phyloP scores from a whole-genome alignment of 2,888 invertebrate species.

The Koerneria pararmatus region DNA sequence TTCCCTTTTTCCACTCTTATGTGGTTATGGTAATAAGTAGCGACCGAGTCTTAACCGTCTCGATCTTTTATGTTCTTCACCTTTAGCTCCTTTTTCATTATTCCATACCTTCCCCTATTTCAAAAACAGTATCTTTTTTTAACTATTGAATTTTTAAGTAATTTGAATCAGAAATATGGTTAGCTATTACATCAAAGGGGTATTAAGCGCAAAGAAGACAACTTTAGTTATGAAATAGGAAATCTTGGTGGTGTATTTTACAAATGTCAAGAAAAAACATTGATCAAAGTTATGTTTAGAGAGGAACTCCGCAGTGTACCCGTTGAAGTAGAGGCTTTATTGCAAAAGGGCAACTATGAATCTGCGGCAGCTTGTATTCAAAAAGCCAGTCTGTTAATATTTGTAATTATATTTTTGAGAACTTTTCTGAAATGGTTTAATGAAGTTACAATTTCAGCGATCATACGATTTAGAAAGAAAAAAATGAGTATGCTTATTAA shows the following conservation, averaged over 20 bases:
- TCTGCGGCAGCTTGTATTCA: conserved; percentile 26
- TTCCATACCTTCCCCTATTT: no score
- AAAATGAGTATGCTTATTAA: no score
- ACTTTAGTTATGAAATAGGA: background rate
- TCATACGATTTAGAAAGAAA: background rate
- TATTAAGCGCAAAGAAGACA: background rate
- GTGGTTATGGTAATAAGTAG: no score
- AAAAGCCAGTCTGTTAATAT: conserved; percentile 22
- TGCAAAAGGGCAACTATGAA: conserved; percentile 22
- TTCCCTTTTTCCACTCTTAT: no score
- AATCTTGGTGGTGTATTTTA: background rate
- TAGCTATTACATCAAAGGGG: background rate
- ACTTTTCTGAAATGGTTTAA: conserved; percentile 1
- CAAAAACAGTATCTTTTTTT: conserved; percentile 7
- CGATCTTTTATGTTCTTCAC: no score
- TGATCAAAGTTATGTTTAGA: conserved; percentile 20
- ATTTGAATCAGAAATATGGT: no score
- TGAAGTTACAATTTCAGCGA: no score
- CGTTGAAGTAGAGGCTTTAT: conserved; percentile 29
- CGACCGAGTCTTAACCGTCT: no score
- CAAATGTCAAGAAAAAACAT: background rate
- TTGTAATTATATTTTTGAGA: background rate
- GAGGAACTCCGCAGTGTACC: conserved; percentile 39
- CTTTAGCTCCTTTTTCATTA: no score
- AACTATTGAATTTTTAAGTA: background rate